A percentile compares a stretch with the other conserved stretches of the same genome.
phyloP scores from a whole-genome alignment of 2,113 vertebrate genomes.

The Poeciliopsis retropinna region DNA sequence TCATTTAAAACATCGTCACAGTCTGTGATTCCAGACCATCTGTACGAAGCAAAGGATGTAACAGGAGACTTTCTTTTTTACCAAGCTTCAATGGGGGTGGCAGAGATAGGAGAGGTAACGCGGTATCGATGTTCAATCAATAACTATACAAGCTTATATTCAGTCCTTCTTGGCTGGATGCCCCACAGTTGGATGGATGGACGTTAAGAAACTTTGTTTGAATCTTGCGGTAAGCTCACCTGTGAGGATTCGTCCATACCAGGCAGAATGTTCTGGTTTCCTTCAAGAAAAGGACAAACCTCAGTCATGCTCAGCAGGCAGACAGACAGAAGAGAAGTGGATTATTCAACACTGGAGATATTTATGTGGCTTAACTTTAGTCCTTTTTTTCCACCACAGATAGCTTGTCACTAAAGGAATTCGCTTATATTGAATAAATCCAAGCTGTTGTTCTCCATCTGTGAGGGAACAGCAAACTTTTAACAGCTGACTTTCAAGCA shows the following conservation, averaged over 20 bases:
- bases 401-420: conserved; percentile 34
- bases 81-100: too few relatives aligned
- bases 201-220: conserved; percentile 1
- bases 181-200: too few relatives aligned
- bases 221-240: conserved; percentile 28
- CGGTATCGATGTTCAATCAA: too few relatives aligned
- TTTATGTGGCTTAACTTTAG: conserved; percentile 21
- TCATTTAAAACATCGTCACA: too few relatives aligned
- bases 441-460: conserved; percentile 36
- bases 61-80: too few relatives aligned
- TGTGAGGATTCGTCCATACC: background rate
- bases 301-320: background rate
- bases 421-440: conserved; percentile 38
- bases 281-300: background rate
- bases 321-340: background rate
- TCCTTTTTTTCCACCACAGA: background rate
- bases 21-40: too few relatives aligned
- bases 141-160: too few relatives aligned
- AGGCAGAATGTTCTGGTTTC: conserved; percentile 7
- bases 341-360: conserved; percentile 28
- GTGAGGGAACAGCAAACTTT: conserved; percentile 28
- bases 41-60: too few relatives aligned
- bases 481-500: conserved; percentile 39
- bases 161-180: too few relatives aligned
- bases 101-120: too few relatives aligned